A percentile compares a stretch with the other conserved stretches of the same genome.
phyloP scores from a whole-genome alignment of 1,140 invertebrate species.

The Pissodes strobi region DNA sequence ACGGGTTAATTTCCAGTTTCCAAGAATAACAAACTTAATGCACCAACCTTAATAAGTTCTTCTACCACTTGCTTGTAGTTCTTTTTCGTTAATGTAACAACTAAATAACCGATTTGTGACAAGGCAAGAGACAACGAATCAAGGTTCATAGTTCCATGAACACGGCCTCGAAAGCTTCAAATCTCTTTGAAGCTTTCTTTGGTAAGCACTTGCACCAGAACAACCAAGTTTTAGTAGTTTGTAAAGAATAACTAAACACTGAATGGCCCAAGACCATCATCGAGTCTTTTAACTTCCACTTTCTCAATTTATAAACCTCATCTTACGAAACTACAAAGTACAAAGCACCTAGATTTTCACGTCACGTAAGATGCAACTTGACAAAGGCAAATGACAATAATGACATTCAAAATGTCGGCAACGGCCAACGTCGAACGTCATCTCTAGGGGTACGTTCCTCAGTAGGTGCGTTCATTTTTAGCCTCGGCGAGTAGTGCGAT shows the following conservation, averaged over 20 bases:
- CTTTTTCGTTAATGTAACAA: slow-evolving; percentile 93
- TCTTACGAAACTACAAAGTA: slow-evolving; percentile 6
- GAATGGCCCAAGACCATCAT: slow-evolving; percentile 69
- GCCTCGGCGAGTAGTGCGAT: too few species aligned
- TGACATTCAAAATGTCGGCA: too few species aligned
- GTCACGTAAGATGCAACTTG: too few species aligned
- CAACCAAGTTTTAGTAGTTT: slow-evolving; percentile 61
- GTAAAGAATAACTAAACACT: slow-evolving; percentile 65
- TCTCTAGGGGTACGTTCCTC: too few species aligned
- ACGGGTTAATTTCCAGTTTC: not conserved
- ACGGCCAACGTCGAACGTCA: too few species aligned
- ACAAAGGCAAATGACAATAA: too few species aligned
- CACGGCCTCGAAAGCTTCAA: slow-evolving; percentile 79
- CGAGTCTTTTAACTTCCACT: slow-evolving; percentile 64
- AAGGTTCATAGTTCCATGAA: slow-evolving; percentile 98
- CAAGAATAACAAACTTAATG: not conserved
- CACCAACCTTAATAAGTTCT: slow-evolving; percentile 74
- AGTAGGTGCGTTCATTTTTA: too few species aligned
- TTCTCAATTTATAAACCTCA: slow-evolving; percentile 50
- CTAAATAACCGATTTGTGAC: slow-evolving; percentile 96
- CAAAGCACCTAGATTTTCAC: too few species aligned
- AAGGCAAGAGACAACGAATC: slow-evolving; percentile 96
- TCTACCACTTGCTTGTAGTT: slow-evolving; percentile 87
- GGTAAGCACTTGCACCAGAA: slow-evolving; percentile 66
- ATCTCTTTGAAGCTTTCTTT: slow-evolving; percentile 82